Evolutionary conservation across 2,797 vertebrate genomes (phyloP).

Genomic region (Dermochelys coriacea): DNA sequence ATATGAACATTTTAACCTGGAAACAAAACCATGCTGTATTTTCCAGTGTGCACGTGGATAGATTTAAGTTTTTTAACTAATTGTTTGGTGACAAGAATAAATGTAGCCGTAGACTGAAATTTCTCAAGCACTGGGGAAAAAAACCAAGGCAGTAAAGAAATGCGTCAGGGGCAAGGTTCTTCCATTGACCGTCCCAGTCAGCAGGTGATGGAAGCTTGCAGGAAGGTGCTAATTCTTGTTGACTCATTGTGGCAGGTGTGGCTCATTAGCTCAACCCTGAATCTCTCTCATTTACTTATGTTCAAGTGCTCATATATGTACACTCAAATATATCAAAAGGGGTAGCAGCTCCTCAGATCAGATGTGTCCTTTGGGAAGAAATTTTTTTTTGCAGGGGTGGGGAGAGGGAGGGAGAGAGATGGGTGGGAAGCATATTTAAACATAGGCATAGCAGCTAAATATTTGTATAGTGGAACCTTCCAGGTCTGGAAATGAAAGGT

Average conservation of each 20-base stretch:
- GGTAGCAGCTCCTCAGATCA: slow-evolving; percentile 1
- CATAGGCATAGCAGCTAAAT: background rate
- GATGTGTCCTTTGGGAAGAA: background rate
- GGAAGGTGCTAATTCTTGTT: background rate
- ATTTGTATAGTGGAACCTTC: background rate
- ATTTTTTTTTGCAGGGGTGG: too few relatives aligned
- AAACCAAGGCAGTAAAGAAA: background rate
- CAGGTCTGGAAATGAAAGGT: background rate
- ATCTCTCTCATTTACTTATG: background rate
- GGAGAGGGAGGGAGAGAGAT: background rate
- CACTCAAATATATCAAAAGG: background rate
- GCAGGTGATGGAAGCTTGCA: background rate
- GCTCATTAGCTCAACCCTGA: background rate
- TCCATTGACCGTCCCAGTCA: background rate
- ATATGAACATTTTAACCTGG: background rate
- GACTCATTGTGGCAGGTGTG: background rate
- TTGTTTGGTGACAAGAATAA: background rate
- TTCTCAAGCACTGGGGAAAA: background rate
- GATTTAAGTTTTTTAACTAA: background rate
- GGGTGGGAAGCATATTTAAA: background rate
- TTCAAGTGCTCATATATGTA: background rate
- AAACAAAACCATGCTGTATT: background rate
- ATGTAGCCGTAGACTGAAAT: background rate
- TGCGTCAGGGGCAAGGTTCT: background rate
- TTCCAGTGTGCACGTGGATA: background rate